Evolutionary conservation across 2,113 vertebrate genomes (phyloP), one percentile per base, ranked within the genome.

Genomic region (Porphyrio hochstetteri): DNA sequence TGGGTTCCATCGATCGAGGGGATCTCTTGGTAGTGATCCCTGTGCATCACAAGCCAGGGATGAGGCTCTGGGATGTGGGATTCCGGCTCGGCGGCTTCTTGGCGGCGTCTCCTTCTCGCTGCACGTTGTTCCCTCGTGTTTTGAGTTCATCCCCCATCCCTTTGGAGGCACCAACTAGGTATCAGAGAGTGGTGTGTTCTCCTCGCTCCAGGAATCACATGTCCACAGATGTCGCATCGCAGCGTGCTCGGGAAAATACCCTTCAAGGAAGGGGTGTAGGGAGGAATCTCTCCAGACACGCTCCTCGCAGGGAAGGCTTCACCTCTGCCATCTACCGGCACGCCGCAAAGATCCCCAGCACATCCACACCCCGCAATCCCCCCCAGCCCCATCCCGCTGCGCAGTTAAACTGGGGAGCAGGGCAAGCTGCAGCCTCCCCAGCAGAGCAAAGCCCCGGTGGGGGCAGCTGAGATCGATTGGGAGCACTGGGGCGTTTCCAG

Each of bases 261-360:
- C 65, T 82, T 19, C 5, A 4, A 21, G 10, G 5, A 13, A 7
- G 56, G 46, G 78, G 11, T 9, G 31, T 4, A 11, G 2, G 48
- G 16, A 16, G 82, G 3, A 5, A 10, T 23, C 17, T 9, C 25
- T 13, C 61, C 53, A 11, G 69, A 44, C 20, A 2, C 19, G 2
- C 23, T 16, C 36, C 23, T 33, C 42, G 5, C 35, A 0, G 42
- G 87, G 28, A 71, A 56, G 75, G 63, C 65, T 92, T 83, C 95
- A 36, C 64, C 92, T 92, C 94, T 84, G 94, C 94, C 91, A 88
- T 36, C 94, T 96, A 5, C 90, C 19, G 90, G 88, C 71, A 13
- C 13, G 2, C 78, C 4, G 35, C 56, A 10, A 8, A 13, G 42
- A 16, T 16, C 78, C 44, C 33, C 38, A 7, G n/a, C 27, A 6